Conservation (phyloP, 2,888 invertebrate genomes). For the Caenorhabditis becei region DNA sequence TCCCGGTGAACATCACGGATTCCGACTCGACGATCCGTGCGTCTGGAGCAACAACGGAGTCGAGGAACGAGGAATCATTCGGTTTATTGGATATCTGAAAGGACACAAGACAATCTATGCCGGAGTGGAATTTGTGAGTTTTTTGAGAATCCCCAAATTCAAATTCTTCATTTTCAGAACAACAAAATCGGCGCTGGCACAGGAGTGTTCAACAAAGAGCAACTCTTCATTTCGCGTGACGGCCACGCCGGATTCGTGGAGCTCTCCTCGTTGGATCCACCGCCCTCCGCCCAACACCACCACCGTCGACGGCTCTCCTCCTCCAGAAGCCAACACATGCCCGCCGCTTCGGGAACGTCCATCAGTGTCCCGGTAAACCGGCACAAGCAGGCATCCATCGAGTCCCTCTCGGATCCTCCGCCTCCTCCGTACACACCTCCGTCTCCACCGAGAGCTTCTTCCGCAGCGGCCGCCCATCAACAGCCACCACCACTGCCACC, state of each 20-base stretch:
- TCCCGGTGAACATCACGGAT: constrained; percentile 53
- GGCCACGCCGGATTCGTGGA: constrained; percentile 84
- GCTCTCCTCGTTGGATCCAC: constrained; percentile 79
- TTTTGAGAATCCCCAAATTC: no score
- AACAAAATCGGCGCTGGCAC: constrained; percentile 84
- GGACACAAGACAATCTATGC: constrained; percentile 83
- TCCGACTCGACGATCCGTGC: constrained; percentile 83
- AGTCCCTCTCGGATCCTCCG: constrained; percentile 52
- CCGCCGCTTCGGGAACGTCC: constrained; percentile 36
- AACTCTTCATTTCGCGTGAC: constrained; percentile 83
- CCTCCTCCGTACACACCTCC: constrained; percentile 59
- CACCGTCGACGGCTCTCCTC: constrained; percentile 49
- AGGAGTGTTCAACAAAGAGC: constrained; percentile 84
- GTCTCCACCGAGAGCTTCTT: constrained; percentile 52
- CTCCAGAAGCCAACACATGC: constrained; percentile 43
- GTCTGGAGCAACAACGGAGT: constrained; percentile 83
- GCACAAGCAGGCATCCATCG: constrained; percentile 32
- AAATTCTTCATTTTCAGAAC: constrained; percentile 82
- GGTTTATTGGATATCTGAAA: constrained; percentile 84
- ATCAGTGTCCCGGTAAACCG: constrained; percentile 50
- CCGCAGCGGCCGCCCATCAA: constrained; percentile 42
- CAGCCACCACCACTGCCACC: constrained; percentile 71
- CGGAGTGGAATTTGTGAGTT: constrained; percentile 85
- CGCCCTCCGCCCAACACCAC: constrained; percentile 4
- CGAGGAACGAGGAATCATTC: constrained; percentile 83